These are phyloP conservation scores for Himalopsyche japonica DNA, from an alignment of 2,888 invertebrate species.

Conservation along the genomic window DNA sequence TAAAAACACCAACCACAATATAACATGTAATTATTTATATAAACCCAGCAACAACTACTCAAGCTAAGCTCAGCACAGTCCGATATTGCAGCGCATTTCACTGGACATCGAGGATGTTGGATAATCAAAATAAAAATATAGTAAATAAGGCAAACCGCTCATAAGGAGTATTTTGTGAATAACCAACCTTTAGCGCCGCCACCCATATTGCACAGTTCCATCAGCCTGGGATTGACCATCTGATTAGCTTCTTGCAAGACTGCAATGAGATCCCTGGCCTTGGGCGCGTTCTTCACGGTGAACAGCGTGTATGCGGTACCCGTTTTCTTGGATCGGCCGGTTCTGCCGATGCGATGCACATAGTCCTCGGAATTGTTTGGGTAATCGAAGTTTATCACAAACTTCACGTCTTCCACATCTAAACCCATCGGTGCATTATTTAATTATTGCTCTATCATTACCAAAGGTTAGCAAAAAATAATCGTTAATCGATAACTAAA, in stretches of 20 bases:
- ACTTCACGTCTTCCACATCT: slow-evolving; percentile 99
- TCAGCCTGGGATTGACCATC: slow-evolving; percentile 85
- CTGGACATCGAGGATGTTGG: too few relatives aligned
- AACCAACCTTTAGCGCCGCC: slow-evolving; percentile 44
- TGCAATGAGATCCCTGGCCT: slow-evolving; percentile 88
- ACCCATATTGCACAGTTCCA: slow-evolving; percentile 66
- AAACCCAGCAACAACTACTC: too few relatives aligned
- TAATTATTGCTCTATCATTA: neutral
- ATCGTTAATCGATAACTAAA: neutral
- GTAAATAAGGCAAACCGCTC: too few relatives aligned
- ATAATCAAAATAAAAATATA: too few relatives aligned
- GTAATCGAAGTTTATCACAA: slow-evolving; percentile 98
- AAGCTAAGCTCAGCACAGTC: too few relatives aligned
- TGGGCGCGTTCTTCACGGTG: slow-evolving; percentile 86
- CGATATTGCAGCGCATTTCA: too few relatives aligned
- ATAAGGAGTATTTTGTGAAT: too few relatives aligned
- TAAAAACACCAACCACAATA: too few relatives aligned
- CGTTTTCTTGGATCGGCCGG: slow-evolving; percentile 88
- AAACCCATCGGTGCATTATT: slow-evolving; percentile 42
- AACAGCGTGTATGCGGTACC: slow-evolving; percentile 97
- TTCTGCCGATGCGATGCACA: slow-evolving; percentile 95
- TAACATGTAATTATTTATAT: too few relatives aligned
- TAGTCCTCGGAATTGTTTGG: slow-evolving; percentile 97
- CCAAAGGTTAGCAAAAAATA: neutral
- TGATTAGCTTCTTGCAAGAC: slow-evolving; percentile 94